Conservation (phyloP, 1,140 invertebrate species). For the Saxidomus purpurata region DNA sequence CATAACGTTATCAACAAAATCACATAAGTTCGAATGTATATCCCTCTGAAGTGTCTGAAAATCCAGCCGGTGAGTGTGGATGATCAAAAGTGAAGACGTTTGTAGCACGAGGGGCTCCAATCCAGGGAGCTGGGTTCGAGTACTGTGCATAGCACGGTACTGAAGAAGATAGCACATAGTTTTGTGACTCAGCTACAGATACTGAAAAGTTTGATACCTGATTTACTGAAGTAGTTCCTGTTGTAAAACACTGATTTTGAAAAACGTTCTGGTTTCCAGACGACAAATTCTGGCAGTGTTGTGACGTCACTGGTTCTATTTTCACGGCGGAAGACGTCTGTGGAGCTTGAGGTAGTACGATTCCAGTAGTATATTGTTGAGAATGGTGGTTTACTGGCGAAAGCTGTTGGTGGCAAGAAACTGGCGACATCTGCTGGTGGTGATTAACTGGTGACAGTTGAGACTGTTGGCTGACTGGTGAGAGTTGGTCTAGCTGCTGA, state of each 20-base stretch:
- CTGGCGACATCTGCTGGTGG: slow-evolving; percentile 10
- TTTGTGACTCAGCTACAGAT: slow-evolving; percentile 24
- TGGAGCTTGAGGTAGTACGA: not conserved
- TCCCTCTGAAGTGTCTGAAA: slow-evolving; percentile 62
- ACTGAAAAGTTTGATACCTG: slow-evolving; percentile 31
- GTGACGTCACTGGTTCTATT: slow-evolving; percentile 10
- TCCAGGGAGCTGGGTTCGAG: slow-evolving; percentile 25
- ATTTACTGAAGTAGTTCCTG: slow-evolving; percentile 35
- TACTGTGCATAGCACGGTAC: slow-evolving; percentile 24
- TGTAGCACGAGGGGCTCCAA: not conserved
- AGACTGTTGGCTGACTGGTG: slow-evolving; percentile 11
- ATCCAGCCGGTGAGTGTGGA: slow-evolving; percentile 39
- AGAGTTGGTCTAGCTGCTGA: not conserved
- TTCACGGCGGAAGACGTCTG: not conserved
- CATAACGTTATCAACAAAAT: not conserved
- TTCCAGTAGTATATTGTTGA: not conserved
- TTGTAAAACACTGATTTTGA: slow-evolving; percentile 44
- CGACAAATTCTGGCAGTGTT: slow-evolving; percentile 2
- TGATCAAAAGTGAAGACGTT: slow-evolving; percentile 41
- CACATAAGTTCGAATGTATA: slow-evolving; percentile 60
- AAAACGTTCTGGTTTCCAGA: not conserved
- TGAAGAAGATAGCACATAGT: slow-evolving; percentile 18
- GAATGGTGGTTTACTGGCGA: slow-evolving; percentile 15
- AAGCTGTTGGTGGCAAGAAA: not conserved
- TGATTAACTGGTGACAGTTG: slow-evolving; percentile 36